Percentiles rank a stretch among this genome's conserved stretches.
phyloP scores from a whole-genome alignment of 2,113 vertebrate genomes.

The rabbit (Oryctolagus cuniculus) region DNA sequence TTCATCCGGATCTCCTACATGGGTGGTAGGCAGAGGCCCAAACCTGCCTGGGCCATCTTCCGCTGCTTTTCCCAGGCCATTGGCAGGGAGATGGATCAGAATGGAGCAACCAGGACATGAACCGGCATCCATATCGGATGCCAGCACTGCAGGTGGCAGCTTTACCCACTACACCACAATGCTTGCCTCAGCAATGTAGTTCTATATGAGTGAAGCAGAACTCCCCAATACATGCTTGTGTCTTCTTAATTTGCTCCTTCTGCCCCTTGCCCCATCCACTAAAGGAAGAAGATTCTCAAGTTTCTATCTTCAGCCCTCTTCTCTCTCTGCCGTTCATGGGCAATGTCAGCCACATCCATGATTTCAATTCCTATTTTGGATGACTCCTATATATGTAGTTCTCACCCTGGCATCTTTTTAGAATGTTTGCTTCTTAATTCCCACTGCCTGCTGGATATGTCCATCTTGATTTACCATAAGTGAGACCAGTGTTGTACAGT shows the following conservation, averaged over 20 bases:
- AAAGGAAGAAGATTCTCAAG: not conserved
- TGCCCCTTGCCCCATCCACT: no score
- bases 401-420: slow-evolving; percentile 22
- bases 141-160: no score
- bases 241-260: slow-evolving; percentile 27
- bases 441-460: not conserved
- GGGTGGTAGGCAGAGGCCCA: no score
- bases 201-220: not conserved
- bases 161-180: no score
- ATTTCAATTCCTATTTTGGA: slow-evolving; percentile 20
- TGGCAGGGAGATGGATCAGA: no score
- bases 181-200: not conserved
- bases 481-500: not conserved
- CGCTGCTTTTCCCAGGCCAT: no score
- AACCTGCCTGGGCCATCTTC: no score
- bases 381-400: not conserved
- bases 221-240: not conserved
- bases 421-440: not conserved
- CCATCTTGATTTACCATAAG: not conserved
- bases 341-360: not conserved
- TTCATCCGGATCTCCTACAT: no score
- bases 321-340: not conserved
- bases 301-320: not conserved
- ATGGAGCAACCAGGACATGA: no score
- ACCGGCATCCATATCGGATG: no score